A percentile compares a stretch with the other conserved stretches of the same genome.
Conservation (phyloP, 2,113 vertebrate species). For the Spilogale gracilis region DNA sequence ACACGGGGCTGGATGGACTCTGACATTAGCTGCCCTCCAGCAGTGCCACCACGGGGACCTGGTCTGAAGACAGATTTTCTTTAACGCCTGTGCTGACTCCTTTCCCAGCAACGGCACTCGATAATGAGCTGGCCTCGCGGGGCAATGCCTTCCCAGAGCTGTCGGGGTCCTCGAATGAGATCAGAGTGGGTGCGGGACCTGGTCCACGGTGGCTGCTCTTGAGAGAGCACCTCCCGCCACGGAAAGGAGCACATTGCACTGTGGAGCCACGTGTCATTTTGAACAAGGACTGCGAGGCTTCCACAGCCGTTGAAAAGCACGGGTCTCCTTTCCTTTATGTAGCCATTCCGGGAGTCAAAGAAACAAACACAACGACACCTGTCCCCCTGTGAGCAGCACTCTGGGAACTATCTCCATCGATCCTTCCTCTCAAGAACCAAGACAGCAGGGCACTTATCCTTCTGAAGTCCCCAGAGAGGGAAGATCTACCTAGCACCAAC, state of each 20-base stretch:
- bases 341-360: too few species aligned
- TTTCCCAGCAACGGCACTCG: not conserved
- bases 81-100: not conserved
- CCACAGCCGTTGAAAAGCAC: fast-evolving
- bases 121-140: fast-evolving
- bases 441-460: not conserved
- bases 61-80: not conserved
- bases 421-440: not conserved
- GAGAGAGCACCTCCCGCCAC: fast-evolving
- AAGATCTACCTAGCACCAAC: not conserved
- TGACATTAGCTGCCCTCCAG: not conserved
- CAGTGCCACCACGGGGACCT: fast-evolving
- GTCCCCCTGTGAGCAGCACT: not conserved
- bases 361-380: fast-evolving
- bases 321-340: fast-evolving
- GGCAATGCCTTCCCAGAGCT: not conserved
- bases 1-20: fast-evolving
- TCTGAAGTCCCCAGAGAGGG: not conserved
- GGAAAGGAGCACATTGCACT: fast-evolving
- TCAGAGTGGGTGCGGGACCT: fast-evolving
- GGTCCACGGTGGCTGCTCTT: not conserved
- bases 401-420: fast-evolving
- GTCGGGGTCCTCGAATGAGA: not conserved
- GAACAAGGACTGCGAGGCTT: not conserved
- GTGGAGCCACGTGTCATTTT: too few species aligned